Base-by-base conservation (phyloP, 1,140 invertebrate species). In the Aphelinus atriplicis region DNA sequence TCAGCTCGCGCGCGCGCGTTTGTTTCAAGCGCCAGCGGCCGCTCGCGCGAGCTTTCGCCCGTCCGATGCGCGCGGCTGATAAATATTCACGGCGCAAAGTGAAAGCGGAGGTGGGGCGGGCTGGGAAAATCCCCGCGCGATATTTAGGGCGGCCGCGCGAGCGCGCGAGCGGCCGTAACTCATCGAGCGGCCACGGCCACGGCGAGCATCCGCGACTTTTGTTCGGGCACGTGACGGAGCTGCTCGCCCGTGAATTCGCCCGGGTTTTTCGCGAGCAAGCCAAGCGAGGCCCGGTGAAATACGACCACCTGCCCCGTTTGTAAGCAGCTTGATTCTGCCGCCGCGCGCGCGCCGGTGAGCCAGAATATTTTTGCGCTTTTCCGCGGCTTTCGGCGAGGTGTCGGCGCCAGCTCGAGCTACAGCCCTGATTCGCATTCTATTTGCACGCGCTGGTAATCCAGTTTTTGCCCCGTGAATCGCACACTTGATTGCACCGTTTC, bases 41-140 rank as follows among this genome's bases (percentile, higher is more conserved):
- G 26, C 26, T 26, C 26, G 10, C 3, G n/a, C 47, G 43, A 62
- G 69, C 69, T 72, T 71, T 72, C 64, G 64, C 64, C 70, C 70
- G 61, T 4, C 26, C 4, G 51, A 9, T 53, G 48, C 42, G 58
- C 42, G 60, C 50, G 51, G 43, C 53, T 72, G 70, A 72, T 72
- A 72, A 72, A 72, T 72, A 72, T 72, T 64, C 61, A 72, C 61
- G 53, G 3, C 3, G 58, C 43, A 63, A 68, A 74, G 72, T 55
- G 72, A 67, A 67, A 73, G 71, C 58, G 56, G 43, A 1, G 60
- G 26, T 51, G 50, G 43, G 51, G 6, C 1, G 45, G 65, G 50
- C 26, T 10, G 43, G 68, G 61, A 61, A 61, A 61, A 26, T 46
- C 56, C n/a, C 6, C 46, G 26, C 69, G 26, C 57, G 69, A 71